Evolutionary conservation across 2,113 vertebrate genomes (phyloP).

Genomic region (Carollia perspicillata): DNA sequence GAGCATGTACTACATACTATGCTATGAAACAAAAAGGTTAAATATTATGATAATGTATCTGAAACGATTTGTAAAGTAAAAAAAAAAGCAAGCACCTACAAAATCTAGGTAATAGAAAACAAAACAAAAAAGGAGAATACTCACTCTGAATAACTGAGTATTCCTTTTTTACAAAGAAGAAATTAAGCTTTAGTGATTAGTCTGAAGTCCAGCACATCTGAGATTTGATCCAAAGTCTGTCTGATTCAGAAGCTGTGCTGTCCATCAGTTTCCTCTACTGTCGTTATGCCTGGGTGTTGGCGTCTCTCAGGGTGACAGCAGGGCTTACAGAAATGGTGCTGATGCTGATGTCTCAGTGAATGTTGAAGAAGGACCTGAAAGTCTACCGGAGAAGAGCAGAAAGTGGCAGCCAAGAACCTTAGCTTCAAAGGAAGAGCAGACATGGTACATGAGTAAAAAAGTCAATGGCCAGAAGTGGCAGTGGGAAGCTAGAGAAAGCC

Average conservation of each 20-base stretch:
- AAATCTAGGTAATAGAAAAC: background rate
- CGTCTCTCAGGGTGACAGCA: background rate
- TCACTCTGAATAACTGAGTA: background rate
- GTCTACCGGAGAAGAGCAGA: background rate
- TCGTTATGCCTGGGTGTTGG: background rate
- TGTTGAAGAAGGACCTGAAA: background rate
- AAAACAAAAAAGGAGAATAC: background rate
- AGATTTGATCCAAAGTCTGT: background rate
- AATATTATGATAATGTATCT: background rate
- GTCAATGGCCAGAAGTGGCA: too few species aligned
- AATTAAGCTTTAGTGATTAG: background rate
- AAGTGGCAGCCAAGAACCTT: background rate
- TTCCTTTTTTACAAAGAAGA: background rate
- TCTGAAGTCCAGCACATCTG: background rate
- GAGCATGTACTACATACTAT: background rate
- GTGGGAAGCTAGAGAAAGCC: background rate
- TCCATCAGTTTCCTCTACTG: background rate
- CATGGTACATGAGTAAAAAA: background rate
- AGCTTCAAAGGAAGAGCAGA: background rate
- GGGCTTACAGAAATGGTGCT: background rate
- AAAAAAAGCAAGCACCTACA: background rate
- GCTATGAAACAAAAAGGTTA: background rate
- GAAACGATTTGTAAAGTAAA: background rate
- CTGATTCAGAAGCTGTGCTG: background rate
- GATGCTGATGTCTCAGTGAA: background rate